A percentile compares a stretch with the other conserved stretches of the same genome.
Conservation (phyloP, 2,888 invertebrate genomes). For the Spisula subtruncata region DNA sequence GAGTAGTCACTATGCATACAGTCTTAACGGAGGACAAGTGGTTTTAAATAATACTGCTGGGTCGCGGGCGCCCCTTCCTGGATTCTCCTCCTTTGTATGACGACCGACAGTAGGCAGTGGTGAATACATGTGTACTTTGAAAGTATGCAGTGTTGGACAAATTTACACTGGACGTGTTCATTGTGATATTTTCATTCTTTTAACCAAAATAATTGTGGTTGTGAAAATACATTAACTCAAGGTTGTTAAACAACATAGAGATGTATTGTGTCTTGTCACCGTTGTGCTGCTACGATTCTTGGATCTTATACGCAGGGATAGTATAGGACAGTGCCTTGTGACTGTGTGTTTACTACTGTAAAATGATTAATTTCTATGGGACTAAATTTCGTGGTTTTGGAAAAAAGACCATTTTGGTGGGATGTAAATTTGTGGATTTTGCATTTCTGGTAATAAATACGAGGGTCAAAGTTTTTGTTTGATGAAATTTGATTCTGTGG, state of each 20-base stretch:
- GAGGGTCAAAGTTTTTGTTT: too few species aligned
- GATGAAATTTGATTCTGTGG: too few species aligned
- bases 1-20: constrained; percentile 90
- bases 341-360: neutral
- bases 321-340: neutral
- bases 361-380: too few species aligned
- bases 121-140: neutral
- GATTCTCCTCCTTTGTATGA: constrained; percentile 99
- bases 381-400: too few species aligned
- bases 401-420: too few species aligned
- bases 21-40: constrained; percentile 96
- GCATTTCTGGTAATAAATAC: too few species aligned
- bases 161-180: constrained; percentile 31
- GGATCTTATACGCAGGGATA: neutral
- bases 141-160: neutral
- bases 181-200: constrained; percentile 34
- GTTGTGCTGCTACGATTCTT: neutral
- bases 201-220: constrained; percentile 12
- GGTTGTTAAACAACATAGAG: constrained; percentile 43
- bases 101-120: neutral
- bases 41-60: constrained; percentile 99
- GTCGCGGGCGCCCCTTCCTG: constrained; percentile 97
- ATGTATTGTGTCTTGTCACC: neutral
- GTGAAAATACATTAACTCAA: constrained; percentile 28
- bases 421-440: too few species aligned